Percentiles rank a stretch among this genome's conserved stretches.
These are phyloP conservation scores for Urocynchramus pylzowi DNA, from an alignment of 2,113 vertebrate genomes.

Conservation along the genomic window DNA sequence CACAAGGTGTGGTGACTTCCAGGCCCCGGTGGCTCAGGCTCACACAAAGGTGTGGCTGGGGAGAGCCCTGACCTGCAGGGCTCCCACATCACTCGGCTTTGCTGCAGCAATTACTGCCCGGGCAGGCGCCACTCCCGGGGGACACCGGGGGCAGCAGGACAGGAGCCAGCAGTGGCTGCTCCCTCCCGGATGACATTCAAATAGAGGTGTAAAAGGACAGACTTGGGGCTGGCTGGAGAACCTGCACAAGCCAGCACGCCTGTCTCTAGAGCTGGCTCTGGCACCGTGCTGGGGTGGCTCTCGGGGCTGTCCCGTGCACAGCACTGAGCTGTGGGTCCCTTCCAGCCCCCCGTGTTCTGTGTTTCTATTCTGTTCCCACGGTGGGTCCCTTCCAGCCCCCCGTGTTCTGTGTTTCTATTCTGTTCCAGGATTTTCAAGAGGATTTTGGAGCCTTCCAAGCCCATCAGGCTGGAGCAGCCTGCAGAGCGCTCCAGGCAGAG, in stretches of 20 bases:
- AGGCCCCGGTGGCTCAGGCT: neutral
- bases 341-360: neutral
- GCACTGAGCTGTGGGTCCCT: neutral
- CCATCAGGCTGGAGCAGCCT: neutral
- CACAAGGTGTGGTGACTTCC: rapidly evolving
- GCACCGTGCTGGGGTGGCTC: rapidly evolving
- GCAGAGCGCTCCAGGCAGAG: neutral
- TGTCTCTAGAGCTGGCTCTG: neutral
- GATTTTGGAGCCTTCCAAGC: neutral
- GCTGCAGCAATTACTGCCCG: neutral
- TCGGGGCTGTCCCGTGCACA: neutral
- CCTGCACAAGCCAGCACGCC: neutral
- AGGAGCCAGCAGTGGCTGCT: neutral
- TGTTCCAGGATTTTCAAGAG: neutral
- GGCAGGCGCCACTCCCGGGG: rapidly evolving
- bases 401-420: neutral
- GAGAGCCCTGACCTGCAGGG: neutral
- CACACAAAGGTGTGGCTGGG: neutral
- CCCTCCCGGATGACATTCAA: neutral
- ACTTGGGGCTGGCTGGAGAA: neutral
- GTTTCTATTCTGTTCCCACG: rapidly evolving
- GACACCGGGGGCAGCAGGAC: neutral
- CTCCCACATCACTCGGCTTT: neutral
- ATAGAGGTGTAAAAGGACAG: neutral
- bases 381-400: neutral